Evolutionary conservation across 2,888 invertebrate genomes (phyloP), one percentile per base, ranked within the genome.

Genomic region (Hirtodrosophila histrioides): DNA sequence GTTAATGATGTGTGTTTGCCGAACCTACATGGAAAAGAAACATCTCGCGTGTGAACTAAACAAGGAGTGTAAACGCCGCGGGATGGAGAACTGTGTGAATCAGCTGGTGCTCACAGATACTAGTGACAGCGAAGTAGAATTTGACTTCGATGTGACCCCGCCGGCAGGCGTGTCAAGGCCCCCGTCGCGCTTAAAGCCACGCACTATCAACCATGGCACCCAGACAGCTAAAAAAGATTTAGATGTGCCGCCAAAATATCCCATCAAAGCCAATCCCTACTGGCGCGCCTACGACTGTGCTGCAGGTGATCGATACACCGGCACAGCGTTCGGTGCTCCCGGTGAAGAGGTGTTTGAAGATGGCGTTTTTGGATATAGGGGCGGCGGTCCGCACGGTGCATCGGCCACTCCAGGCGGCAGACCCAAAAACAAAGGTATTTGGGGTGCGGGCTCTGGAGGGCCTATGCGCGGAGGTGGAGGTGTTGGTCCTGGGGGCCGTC

Each of bases 101-200:
- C 71, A 75, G 0, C 54, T 91, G 37, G 69, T 89, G 6, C 72
- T 91, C 0, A 87, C 90, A 0, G 91, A 91, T 33, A 91, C 91
- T 23, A 90, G 89, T 6, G 91, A 91, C 0, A 90, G 88, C 6
- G 94, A 94, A 50, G 93, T 94, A 27, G 95, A 95, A 50, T 93
- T 94, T 90, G 94, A 95, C 82, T 94, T 95, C 31, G 95, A 95
- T 75, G 95, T 95, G 60, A 94, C 94, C 0, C 94, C 95, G 0
- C 95, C 95, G 0, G 94, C 94, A 33, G 94, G 94, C 0, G 93
- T 94, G 50, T 93, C 94, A 31, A 94, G 93, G 69, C 92, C 94
- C 0, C 6, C 2, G 3, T 33, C 55, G 91, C 17, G 36, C 92
- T 92, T 35, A 88, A 91, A 91, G 61, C 91, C 91, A 0, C 93